These are phyloP conservation scores for Tinamus guttatus DNA, from an alignment of 2,113 vertebrate genomes.

Conservation along the genomic window DNA sequence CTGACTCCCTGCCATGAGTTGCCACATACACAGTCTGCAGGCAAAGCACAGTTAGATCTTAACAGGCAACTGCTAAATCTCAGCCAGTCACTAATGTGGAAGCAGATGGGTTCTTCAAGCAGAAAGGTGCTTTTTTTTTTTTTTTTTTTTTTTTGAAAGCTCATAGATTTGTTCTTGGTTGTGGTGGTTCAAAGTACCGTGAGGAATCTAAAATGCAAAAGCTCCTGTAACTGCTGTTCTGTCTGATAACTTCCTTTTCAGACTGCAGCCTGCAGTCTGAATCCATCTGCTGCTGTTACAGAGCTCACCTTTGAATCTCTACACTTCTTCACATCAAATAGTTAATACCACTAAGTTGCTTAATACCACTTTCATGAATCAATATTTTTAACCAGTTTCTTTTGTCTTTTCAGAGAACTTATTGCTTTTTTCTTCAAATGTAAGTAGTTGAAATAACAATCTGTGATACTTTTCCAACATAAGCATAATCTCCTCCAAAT, in stretches of 20 bases:
- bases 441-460: not conserved
- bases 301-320: not conserved
- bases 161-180: not conserved
- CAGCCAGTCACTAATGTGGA: not conserved
- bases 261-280: accelerated
- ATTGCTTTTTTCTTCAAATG: not conserved
- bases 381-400: not conserved
- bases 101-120: not conserved
- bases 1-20: not conserved
- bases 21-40: not conserved
- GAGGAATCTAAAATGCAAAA: not conserved
- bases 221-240: accelerated
- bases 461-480: not conserved
- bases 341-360: not conserved
- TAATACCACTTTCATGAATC: not conserved
- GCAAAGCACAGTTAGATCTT: not conserved
- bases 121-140: not conserved
- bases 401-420: not conserved
- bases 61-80: not conserved
- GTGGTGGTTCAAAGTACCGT: not conserved
- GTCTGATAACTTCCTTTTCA: not conserved
- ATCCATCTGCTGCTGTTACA: not conserved
- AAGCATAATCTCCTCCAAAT: not conserved
- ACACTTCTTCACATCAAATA: not conserved
- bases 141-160: not conserved